Percentiles rank a stretch among this genome's conserved stretches.
These are phyloP conservation scores for Telmatochromis brachygnathus DNA, from an alignment of 2,113 vertebrate species.

Conservation along the genomic window DNA sequence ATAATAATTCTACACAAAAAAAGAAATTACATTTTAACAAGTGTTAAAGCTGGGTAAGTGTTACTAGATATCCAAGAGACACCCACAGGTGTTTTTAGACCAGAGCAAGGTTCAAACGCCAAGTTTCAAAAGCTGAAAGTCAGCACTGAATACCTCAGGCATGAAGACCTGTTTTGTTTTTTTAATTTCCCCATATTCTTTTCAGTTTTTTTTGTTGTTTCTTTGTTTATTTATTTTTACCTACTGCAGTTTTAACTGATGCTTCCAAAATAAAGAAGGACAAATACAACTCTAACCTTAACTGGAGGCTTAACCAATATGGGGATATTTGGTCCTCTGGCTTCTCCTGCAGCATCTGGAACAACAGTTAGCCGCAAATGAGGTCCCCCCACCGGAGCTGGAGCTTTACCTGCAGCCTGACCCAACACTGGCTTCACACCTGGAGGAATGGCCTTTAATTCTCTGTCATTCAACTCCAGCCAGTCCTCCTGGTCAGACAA, in stretches of 20 bases:
- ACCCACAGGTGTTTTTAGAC: not conserved
- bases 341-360: conserved; percentile 10
- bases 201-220: not conserved
- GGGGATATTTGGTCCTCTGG: conserved; percentile 33
- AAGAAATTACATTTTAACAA: not conserved
- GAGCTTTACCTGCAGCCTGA: not conserved
- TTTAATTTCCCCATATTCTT: not conserved
- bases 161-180: not conserved
- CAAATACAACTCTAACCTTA: conserved; percentile 42
- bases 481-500: conserved; percentile 59
- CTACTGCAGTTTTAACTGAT: not conserved
- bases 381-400: conserved; percentile 3
- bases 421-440: conserved; percentile 44
- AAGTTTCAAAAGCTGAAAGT: not conserved
- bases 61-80: not conserved
- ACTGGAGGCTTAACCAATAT: conserved; percentile 45
- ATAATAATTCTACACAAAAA: not conserved
- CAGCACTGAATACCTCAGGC: not conserved
- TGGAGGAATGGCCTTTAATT: conserved; percentile 66
- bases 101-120: not conserved
- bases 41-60: not conserved
- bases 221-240: not conserved
- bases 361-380: not conserved
- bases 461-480: conserved; percentile 54
- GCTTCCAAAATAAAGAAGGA: not conserved